phyloP scores from a whole-genome alignment of 1,140 invertebrate genomes.

The Drosophila ambigua region DNA sequence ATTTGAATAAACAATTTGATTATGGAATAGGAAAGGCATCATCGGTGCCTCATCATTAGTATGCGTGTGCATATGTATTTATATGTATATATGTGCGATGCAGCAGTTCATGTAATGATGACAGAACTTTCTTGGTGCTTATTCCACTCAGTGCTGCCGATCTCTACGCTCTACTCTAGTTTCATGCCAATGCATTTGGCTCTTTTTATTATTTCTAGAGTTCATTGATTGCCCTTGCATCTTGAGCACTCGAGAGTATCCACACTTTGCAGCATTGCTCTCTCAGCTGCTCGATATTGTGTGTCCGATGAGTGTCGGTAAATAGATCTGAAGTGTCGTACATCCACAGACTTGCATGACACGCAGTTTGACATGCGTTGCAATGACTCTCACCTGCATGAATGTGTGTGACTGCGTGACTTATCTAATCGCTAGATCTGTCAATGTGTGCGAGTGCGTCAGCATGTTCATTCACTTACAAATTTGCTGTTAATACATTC shows the following conservation, averaged over 20 bases:
- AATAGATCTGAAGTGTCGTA: slow-evolving; percentile 36
- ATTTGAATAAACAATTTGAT: slow-evolving; percentile 53
- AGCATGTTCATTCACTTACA: slow-evolving; percentile 35
- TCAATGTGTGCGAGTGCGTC: slow-evolving; percentile 35
- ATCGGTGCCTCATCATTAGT: background rate
- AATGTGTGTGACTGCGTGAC: slow-evolving; percentile 20
- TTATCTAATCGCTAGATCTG: slow-evolving; percentile 44
- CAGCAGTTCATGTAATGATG: background rate
- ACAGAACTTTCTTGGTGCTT: background rate
- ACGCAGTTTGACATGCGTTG: slow-evolving; percentile 49
- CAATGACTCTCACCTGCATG: slow-evolving; percentile 17
- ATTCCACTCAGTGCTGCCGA: too few species aligned
- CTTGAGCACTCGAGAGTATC: background rate
- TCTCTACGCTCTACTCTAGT: slow-evolving; percentile 27
- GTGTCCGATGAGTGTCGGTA: slow-evolving; percentile 4
- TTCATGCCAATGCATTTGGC: background rate
- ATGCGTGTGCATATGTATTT: background rate
- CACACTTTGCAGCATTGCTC: background rate
- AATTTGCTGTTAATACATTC: background rate
- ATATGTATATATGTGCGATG: background rate
- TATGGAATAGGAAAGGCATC: slow-evolving; percentile 19
- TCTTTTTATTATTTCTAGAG: slow-evolving; percentile 17
- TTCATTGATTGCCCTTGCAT: slow-evolving; percentile 14
- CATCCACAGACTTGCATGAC: slow-evolving; percentile 36
- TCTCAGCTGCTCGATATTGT: background rate